Evolutionary conservation across 1,140 invertebrate species (phyloP).

Genomic region (Nasonia giraulti): DNA sequence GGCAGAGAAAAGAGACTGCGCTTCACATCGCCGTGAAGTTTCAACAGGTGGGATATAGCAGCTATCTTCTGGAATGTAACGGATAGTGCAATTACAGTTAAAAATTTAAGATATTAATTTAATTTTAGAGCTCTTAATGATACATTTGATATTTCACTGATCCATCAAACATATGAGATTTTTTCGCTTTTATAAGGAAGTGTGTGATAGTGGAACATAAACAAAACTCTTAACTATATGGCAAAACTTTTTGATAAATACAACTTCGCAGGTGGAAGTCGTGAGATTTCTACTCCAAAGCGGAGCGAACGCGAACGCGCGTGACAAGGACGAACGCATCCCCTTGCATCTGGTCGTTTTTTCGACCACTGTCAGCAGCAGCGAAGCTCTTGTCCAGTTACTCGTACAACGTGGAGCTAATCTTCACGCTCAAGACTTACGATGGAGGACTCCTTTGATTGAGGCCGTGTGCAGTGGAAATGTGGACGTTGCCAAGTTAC

Average conservation of each 20-base stretch:
- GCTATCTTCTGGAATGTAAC: neutral
- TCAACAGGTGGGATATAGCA: slow-evolving; percentile 2
- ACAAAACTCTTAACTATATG: neutral
- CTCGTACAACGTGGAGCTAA: slow-evolving; percentile 25
- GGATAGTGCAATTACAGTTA: neutral
- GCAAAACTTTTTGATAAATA: neutral
- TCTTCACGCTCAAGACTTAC: slow-evolving; percentile 2
- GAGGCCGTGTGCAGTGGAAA: neutral
- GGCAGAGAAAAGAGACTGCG: neutral
- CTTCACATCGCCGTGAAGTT: slow-evolving; percentile 12
- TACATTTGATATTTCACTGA: no score
- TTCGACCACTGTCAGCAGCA: no score
- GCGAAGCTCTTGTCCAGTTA: neutral
- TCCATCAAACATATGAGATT: no score
- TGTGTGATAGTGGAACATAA: no score
- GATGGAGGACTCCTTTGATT: neutral
- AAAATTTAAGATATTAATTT: no score
- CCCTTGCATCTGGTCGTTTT: neutral
- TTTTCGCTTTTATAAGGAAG: no score
- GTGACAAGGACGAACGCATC: neutral
- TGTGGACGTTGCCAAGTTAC: neutral
- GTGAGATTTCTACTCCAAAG: neutral
- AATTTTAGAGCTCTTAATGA: no score
- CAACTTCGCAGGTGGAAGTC: neutral
- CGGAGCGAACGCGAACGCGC: neutral